Percentiles rank a stretch among this genome's conserved stretches.
phyloP scores from a whole-genome alignment of 1,140 invertebrate genomes.

The Nephila pilipes region DNA sequence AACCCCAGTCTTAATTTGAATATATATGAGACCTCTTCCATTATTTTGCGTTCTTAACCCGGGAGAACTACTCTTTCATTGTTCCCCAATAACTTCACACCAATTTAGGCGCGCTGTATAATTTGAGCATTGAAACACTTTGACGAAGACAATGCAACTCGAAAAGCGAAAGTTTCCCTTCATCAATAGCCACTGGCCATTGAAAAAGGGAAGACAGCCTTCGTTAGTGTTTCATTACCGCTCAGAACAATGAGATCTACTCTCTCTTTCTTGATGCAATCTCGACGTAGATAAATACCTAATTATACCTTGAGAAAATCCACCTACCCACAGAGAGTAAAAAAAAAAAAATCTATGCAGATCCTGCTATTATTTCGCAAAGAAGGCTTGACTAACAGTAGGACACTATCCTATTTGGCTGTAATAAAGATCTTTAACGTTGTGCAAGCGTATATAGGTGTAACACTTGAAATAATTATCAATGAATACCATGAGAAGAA shows the following conservation, averaged over 20 bases:
- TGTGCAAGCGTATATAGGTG: neutral
- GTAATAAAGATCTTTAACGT: neutral
- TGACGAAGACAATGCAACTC: neutral
- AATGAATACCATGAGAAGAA: too few relatives aligned
- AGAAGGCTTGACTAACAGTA: neutral
- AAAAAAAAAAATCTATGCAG: neutral
- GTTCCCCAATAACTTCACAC: constrained; percentile 2
- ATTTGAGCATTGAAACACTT: neutral
- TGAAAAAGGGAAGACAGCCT: neutral
- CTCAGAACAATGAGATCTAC: neutral
- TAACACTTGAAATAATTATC: too few relatives aligned
- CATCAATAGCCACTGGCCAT: neutral
- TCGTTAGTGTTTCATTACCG: constrained; percentile 15
- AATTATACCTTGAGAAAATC: neutral
- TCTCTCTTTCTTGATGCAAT: neutral
- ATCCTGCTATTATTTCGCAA: neutral
- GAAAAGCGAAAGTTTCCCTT: neutral
- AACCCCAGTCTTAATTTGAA: neutral
- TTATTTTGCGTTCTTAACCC: neutral
- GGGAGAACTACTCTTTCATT: neutral
- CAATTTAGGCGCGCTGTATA: neutral
- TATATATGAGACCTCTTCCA: neutral
- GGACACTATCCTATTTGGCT: neutral
- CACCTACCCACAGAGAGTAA: neutral
- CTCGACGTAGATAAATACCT: neutral